Base-by-base conservation (phyloP, 2,113 vertebrate genomes). In the Aplodontia rufa region DNA sequence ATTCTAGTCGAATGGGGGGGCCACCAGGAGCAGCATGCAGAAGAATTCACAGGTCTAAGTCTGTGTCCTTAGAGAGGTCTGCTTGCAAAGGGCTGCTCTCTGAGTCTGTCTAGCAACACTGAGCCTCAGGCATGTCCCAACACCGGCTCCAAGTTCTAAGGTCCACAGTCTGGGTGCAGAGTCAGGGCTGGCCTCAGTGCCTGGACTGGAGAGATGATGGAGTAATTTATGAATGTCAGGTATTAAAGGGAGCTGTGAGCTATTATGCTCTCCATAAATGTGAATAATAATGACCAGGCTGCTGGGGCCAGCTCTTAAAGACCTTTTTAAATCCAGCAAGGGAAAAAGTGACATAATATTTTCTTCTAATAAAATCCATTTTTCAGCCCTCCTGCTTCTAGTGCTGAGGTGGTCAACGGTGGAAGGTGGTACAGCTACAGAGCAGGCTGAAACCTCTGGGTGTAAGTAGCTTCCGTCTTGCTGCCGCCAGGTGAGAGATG, bases 281-380 rank as follows among this genome's bases (percentile, higher is more conserved):
- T 71, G 71, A 81, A n/a, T 66, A 62, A 47, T 35, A 90, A 92
- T 35, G 28, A 78, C 42, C 37, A 71, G 30, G 35, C 35, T 76
- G 51, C 40, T 22, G 17, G 45, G 60, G 14, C 2, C 76, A 62
- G 51, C 30, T 53, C 37, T 81, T 55, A 7, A 49, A 81, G 42
- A 81, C 49, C 85, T 91, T 83, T 86, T 55, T 32, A 96, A 85
- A 89, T 83, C 14, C 49, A 58, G 32, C 2, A 30, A 26, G 32
- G 32, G 35, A 20, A 8, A 66, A 82, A 68, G 58, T 47, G 87
- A 66, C 90, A 90, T 6, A 32, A 28, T n/a, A 86, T 72, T 95
- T 90, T 87, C 47, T 95, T 62, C n/a, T 66, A 75, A 79, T 45
- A 66, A 91, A 96, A 94, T 47, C 55, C 35, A 83, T 40, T 68